Conservation (phyloP, 2,888 invertebrate genomes). For the Hesperia comma region DNA sequence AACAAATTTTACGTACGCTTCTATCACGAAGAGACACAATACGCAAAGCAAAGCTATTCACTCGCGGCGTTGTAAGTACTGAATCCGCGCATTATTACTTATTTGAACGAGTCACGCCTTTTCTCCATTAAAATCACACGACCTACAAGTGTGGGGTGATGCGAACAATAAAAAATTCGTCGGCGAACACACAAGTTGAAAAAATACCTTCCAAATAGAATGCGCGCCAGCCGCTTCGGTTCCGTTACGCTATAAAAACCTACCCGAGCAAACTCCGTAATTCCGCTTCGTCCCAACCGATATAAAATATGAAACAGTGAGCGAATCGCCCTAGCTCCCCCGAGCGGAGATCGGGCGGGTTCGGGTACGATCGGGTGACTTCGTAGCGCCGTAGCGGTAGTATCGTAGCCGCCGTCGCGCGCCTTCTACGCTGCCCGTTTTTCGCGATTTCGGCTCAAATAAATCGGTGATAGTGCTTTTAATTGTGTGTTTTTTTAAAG, state of each 20-base stretch:
- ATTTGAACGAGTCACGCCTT: conserved; percentile 54
- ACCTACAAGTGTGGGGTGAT: conserved; percentile 61
- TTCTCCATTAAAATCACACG: conserved; percentile 72
- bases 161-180: conserved; percentile 74
- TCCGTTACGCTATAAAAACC: conserved; percentile 76
- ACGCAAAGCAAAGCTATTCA: conserved; percentile 38
- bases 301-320: conserved; percentile 83
- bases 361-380: conserved; percentile 61
- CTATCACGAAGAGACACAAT: conserved; percentile 34
- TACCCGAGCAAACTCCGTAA: conserved; percentile 80
- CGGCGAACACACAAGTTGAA: conserved; percentile 60
- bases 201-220: conserved; percentile 74
- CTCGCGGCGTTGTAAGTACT: conserved; percentile 40
- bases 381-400: conserved; percentile 78
- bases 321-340: conserved; percentile 67
- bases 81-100: conserved; percentile 53
- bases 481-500: conserved; percentile 52
- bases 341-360: conserved; percentile 51
- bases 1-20: conserved; percentile 37
- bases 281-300: conserved; percentile 74
- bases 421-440: conserved; percentile 53
- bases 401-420: conserved; percentile 60
- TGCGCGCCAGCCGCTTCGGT: conserved; percentile 65
- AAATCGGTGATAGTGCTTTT: conserved; percentile 67
- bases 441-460: conserved; percentile 43